Evolutionary conservation across 2,113 vertebrate species (phyloP).

Genomic region (Collichthys lucidus): DNA sequence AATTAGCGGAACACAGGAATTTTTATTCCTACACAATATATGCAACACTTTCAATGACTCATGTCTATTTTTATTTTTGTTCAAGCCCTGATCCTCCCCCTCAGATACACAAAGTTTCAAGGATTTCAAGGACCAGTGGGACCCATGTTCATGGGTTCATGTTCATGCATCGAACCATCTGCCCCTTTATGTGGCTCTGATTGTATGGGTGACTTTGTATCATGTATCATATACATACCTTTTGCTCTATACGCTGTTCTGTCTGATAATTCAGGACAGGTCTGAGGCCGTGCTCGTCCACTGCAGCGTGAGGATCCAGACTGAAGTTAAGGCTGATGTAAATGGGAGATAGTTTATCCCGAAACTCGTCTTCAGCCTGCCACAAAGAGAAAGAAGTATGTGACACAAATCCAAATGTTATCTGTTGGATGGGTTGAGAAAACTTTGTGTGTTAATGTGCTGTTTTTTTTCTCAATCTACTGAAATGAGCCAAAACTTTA

Average conservation of each 20-base stretch:
- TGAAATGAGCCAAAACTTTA: neutral
- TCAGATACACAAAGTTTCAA: too few relatives aligned
- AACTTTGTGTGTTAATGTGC: neutral
- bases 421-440: neutral
- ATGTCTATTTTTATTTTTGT: too few relatives aligned
- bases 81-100: too few relatives aligned
- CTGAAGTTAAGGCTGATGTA: conserved; percentile 90
- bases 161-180: neutral
- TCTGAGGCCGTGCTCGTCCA: conserved; percentile 84
- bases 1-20: too few relatives aligned
- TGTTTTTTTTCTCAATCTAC: neutral
- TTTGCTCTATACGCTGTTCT: conserved; percentile 87
- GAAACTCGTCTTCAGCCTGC: conserved; percentile 91
- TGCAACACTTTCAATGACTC: too few relatives aligned
- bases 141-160: too few relatives aligned
- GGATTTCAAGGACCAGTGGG: too few relatives aligned
- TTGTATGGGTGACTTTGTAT: neutral
- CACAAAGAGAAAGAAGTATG: conserved; percentile 29
- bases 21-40: too few relatives aligned
- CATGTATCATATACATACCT: conserved; percentile 78
- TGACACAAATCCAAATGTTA: neutral
- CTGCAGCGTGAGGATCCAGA: conserved; percentile 84
- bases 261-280: conserved; percentile 89
- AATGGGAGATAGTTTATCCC: conserved; percentile 93
- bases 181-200: neutral